Evolutionary conservation across 2,888 invertebrate species (phyloP).

Genomic region (Taphrorychus bicolor): DNA sequence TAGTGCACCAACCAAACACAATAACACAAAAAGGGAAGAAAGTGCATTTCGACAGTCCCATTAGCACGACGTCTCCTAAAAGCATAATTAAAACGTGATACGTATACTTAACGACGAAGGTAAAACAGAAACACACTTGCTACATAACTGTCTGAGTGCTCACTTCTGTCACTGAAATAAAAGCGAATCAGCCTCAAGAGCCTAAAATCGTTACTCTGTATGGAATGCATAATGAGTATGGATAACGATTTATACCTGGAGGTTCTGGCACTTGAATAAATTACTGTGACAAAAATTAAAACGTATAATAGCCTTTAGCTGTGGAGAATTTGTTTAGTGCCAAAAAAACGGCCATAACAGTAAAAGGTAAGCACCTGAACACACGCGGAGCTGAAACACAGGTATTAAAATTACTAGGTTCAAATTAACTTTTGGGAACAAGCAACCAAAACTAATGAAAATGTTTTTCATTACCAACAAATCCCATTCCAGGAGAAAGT

Average conservation of each 20-base stretch:
- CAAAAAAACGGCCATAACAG: neutral
- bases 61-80: constrained; percentile 54
- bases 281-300: too few species aligned
- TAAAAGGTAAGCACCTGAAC: neutral
- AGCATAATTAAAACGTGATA: constrained; percentile 58
- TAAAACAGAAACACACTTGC: constrained; percentile 46
- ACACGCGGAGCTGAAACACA: neutral
- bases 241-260: neutral
- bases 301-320: neutral
- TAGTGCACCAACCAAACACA: neutral
- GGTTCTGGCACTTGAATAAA: too few species aligned
- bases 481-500: constrained; percentile 37
- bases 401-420: constrained; percentile 4
- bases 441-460: constrained; percentile 38
- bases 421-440: constrained; percentile 32
- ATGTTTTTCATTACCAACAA: constrained; percentile 39
- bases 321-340: too few species aligned
- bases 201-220: neutral
- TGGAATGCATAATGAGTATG: neutral
- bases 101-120: constrained; percentile 56
- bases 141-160: neutral
- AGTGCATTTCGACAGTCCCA: constrained; percentile 43
- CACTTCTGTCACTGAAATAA: neutral
- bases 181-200: neutral
- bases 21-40: too few species aligned